phyloP scores from a whole-genome alignment of 2,888 invertebrate genomes.

The Conus canariensis region DNA sequence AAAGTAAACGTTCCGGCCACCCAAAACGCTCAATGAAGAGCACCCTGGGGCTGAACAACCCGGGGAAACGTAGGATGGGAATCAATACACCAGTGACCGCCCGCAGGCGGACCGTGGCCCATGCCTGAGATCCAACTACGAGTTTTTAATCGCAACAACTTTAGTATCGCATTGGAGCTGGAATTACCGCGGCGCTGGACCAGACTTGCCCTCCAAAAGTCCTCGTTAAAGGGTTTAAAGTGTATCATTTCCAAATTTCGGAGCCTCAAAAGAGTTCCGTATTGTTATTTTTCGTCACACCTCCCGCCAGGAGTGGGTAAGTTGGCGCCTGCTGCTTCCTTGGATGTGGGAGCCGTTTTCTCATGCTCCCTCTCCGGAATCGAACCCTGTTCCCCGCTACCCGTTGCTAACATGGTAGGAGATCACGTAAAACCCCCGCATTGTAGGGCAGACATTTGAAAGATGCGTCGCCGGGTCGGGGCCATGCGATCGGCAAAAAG shows the following conservation, averaged over 20 bases:
- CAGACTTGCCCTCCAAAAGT: conserved; percentile 59
- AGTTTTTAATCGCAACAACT: conserved; percentile 78
- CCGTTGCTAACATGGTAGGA: conserved; percentile 85
- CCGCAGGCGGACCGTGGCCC: background rate
- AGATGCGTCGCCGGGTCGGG: conserved; percentile 46
- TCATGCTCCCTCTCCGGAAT: conserved; percentile 82
- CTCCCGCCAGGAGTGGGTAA: conserved; percentile 81
- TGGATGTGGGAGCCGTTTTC: conserved; percentile 85
- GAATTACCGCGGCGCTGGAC: conserved; percentile 84
- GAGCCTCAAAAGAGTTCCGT: too few relatives aligned
- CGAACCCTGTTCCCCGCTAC: conserved; percentile 85
- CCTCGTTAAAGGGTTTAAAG: conserved; percentile 69
- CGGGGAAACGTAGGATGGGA: background rate
- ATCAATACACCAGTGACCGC: conserved; percentile 20
- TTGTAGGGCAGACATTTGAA: conserved; percentile 82
- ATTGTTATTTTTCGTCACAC: conserved; percentile 60
- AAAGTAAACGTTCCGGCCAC: too few relatives aligned
- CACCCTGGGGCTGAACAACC: too few relatives aligned
- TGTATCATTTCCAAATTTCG: conserved; percentile 54
- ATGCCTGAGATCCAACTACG: conserved; percentile 32
- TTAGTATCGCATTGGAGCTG: too few relatives aligned
- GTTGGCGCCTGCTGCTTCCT: conserved; percentile 85
- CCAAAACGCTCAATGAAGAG: too few relatives aligned
- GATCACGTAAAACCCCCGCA: conserved; percentile 84
- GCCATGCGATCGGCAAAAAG: conserved; percentile 79